Conservation (phyloP, 2,797 vertebrate genomes). For the Phalanger gymnotis region DNA sequence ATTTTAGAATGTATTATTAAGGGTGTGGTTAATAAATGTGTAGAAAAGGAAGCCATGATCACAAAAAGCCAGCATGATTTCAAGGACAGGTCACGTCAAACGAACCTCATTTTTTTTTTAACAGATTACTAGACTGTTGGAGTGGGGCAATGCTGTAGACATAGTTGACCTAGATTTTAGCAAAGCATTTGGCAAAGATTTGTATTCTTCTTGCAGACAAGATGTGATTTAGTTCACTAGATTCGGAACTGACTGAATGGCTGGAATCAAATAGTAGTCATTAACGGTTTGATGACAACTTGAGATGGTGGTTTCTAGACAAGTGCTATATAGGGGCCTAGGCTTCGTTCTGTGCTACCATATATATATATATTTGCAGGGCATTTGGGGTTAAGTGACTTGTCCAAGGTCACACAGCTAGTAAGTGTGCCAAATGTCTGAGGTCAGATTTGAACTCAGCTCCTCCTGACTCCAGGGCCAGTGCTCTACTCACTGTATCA, state of each 20-base stretch:
- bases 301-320: not conserved
- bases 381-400: no score
- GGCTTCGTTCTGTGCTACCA: not conserved
- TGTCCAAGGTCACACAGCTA: no score
- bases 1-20: not conserved
- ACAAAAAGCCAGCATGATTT: not conserved
- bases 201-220: not conserved
- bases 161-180: not conserved
- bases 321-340: not conserved
- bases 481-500: no score
- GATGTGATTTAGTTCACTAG: not conserved
- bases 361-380: no score
- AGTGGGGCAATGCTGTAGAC: not conserved
- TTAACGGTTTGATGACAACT: not conserved
- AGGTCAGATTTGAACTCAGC: no score
- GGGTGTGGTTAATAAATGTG: not conserved
- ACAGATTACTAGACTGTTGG: not conserved
- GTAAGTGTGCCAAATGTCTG: no score
- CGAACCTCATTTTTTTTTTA: not conserved
- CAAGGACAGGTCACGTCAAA: not conserved
- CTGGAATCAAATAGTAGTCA: not conserved
- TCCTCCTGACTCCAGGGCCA: no score
- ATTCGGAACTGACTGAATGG: not conserved
- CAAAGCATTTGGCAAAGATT: not conserved
- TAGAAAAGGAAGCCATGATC: not conserved